These are phyloP conservation scores for Malurus splendens DNA, from an alignment of 2,797 vertebrate genomes.

Conservation along the genomic window DNA sequence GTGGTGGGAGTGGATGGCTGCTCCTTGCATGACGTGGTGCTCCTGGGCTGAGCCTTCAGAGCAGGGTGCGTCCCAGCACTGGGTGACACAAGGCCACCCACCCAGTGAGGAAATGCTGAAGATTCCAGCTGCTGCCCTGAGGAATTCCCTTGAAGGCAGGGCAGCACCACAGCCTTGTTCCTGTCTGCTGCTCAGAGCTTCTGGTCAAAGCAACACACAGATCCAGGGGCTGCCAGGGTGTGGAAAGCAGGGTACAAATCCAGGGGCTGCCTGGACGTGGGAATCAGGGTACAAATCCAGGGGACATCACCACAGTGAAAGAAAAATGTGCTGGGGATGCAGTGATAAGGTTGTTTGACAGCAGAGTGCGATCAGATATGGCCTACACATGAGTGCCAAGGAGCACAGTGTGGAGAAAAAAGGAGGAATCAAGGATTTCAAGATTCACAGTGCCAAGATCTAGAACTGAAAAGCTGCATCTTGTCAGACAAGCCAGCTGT, in stretches of 20 bases:
- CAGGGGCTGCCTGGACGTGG: not conserved
- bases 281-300: not conserved
- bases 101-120: not conserved
- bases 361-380: not conserved
- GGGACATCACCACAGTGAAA: not conserved
- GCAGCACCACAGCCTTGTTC: not conserved
- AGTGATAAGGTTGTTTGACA: rapidly evolving
- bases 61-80: rapidly evolving
- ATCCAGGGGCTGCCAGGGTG: not conserved
- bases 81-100: not conserved
- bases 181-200: not conserved
- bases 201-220: not conserved
- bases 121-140: not conserved
- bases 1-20: not conserved
- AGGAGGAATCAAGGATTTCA: not conserved
- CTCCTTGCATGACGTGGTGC: not conserved
- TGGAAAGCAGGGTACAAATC: not conserved
- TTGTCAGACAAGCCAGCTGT: not conserved
- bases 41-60: not conserved
- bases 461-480: not conserved
- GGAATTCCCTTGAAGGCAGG: not conserved
- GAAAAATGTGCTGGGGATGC: not conserved
- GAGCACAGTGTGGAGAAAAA: not conserved
- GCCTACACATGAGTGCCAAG: not conserved
- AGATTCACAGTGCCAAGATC: not conserved